Evolutionary conservation across 2,113 vertebrate genomes (phyloP), one percentile per base, ranked within the genome.

Genomic region (Tupaia chinensis): DNA sequence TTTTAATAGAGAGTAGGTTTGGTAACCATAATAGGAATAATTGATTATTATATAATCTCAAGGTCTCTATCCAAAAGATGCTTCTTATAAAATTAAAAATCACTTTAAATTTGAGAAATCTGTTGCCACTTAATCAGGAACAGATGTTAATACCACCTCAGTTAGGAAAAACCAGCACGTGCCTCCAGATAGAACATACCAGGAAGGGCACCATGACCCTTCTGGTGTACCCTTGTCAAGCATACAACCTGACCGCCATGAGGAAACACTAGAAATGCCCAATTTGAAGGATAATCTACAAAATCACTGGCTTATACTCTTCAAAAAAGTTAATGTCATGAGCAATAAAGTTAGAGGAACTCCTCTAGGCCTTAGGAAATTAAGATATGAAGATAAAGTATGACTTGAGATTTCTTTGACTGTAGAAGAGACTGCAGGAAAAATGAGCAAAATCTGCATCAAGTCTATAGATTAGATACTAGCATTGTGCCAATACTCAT

Each of bases 321-420:
- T 91, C 77, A 27, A 32, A 56, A 44, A 82, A 20, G 32, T 68
- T 10, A 53, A 14, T 12, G 15, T 73, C 25, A 44, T 53, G 74
- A 32, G 65, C 22, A 69, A 54, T 22, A 17, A 29, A 81, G 65
- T 13, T 4, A 58, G 70, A 74, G 27, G 53, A 27, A 16, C 3
- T 29, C 27, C 1, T 0, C 14, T 2, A 74, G 69, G 9, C 14
- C 0, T 5, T 3, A n/a, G 23, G 63, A 8, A 16, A 61, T 7
- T 29, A 53, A 69, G 27, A 13, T 4, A 1, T 1, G 61, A 32
- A 23, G 44, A 3, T 15, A 16, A 44, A 53, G 68, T 16, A 7
- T 3, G 69, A n/a, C 7, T 32, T 70, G 11, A 54, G 53, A 17
- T 54, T 32, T 61, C n/a, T 74, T 54, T 32, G 54, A 54, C 27